Base-by-base conservation (phyloP, 2,797 vertebrate species). In the Rhabdophis nuchalis region DNA sequence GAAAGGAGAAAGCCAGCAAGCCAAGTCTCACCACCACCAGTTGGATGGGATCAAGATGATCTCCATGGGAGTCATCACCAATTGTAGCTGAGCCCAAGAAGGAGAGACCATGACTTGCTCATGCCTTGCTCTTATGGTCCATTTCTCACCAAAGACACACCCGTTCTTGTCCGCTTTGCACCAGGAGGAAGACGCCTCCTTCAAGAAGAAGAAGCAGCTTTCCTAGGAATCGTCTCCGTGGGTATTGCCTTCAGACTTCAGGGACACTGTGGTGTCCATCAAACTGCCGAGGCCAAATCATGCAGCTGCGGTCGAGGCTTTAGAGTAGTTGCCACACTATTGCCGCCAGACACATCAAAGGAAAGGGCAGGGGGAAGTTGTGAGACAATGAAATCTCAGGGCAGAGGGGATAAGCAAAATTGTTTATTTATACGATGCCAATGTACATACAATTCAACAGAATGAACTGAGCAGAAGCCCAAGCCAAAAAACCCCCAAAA, bases 121-220 rank as follows among this genome's bases (percentile, higher is more conserved):
- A 20, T 0, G 27, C 58, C 29, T 72, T 50, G 82, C 29, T 1
- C 0, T 88, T 93, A 54, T 0, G 89, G 89, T 58, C 90, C 68
- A 14, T 13, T 92, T 93, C 95, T 97, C 97, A 97, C 98, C 98
- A 98, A 98, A 98, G 97, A 98, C 85, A 53, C 88, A 94, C 85
- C 56, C 87, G 25, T 89, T 82, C 94, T 93, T 85, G 50, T 95
- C 93, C 2, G 52, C 94, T 94, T 89, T 18, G 93, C 95, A 92
- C 88, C 92, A 95, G 96, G 92, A 93, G 95, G 93, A 57, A 36
- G 25, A 20, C 2, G 4, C 46, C 68, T n/a, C 10, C 5, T 41
- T 13, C 14, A 92, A 32, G 60, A 50, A 50, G 14, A 88, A 91
- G 88, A 89, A 29, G 54, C 91, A 61, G 89, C 93, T 90, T 94